Evolutionary conservation across 2,888 invertebrate species (phyloP).

Genomic region (Aphidius colemani): DNA sequence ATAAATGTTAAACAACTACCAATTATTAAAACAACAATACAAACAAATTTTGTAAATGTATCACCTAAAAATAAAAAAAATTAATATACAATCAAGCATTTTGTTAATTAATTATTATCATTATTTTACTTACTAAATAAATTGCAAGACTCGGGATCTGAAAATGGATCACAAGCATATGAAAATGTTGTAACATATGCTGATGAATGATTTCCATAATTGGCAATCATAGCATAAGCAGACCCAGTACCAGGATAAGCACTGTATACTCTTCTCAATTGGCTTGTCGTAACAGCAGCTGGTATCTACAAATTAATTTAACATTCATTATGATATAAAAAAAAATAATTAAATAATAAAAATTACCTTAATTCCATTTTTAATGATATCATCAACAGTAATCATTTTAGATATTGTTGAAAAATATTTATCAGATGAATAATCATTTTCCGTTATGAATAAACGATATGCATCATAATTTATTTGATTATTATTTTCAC

Average conservation of each 20-base stretch:
- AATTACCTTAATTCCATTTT: conserved; percentile 64
- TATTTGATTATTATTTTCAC: conserved; percentile 53
- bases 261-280: conserved; percentile 63
- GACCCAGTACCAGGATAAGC: conserved; percentile 69
- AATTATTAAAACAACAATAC: conserved; percentile 64
- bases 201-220: conserved; percentile 59
- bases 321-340: background rate
- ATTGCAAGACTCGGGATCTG: conserved; percentile 62
- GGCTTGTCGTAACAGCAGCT: conserved; percentile 39
- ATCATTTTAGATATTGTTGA: conserved; percentile 67
- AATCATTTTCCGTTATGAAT: conserved; percentile 67
- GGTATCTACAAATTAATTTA: conserved; percentile 46
- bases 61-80: conserved; percentile 44
- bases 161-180: conserved; percentile 68
- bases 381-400: conserved; percentile 63
- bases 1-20: conserved; percentile 69
- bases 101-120: background rate
- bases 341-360: background rate
- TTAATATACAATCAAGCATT: background rate
- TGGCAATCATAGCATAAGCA: conserved; percentile 66
- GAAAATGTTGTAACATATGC: conserved; percentile 73
- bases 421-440: conserved; percentile 66
- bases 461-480: conserved; percentile 67
- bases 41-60: conserved; percentile 44
- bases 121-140: conserved; percentile 61